These are phyloP conservation scores for Semnornis frantzii DNA, from an alignment of 2,113 vertebrate species.

Conservation along the genomic window DNA sequence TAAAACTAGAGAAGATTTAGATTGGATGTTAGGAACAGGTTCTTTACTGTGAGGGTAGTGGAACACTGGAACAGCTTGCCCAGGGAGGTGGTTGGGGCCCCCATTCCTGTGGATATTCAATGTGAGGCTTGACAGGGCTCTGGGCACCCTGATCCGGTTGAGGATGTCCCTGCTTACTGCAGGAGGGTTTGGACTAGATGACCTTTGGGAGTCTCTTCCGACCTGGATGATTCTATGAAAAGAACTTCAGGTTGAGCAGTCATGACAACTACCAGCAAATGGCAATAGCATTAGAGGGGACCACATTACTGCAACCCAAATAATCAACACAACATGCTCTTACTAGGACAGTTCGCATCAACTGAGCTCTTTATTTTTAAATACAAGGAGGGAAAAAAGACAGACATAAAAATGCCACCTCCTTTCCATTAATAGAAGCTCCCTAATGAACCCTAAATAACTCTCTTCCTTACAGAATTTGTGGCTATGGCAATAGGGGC, in stretches of 20 bases:
- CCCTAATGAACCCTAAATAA: not conserved
- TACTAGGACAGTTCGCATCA: not conserved
- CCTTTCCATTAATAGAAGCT: not conserved
- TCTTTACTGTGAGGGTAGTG: too few species aligned
- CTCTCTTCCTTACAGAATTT: not conserved
- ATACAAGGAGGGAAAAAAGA: not conserved
- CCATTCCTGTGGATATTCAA: too few species aligned
- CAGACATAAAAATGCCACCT: not conserved
- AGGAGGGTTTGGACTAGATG: too few species aligned
- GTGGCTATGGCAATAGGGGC: not conserved
- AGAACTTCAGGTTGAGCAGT: not conserved
- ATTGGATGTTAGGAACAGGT: too few species aligned
- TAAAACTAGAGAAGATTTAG: too few species aligned
- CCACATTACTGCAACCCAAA: accelerated
- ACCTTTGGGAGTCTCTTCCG: too few species aligned
- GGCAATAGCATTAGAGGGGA: not conserved
- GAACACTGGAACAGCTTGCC: too few species aligned
- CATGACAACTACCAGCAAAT: not conserved
- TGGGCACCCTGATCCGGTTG: too few species aligned
- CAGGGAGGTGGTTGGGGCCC: too few species aligned
- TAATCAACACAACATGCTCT: not conserved
- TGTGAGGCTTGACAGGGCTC: too few species aligned
- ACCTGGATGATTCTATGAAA: too few species aligned
- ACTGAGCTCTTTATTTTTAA: not conserved
- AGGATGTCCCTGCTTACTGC: too few species aligned